Conservation (phyloP, 2,113 vertebrate genomes). For the Protomyctophum bolini region DNA sequence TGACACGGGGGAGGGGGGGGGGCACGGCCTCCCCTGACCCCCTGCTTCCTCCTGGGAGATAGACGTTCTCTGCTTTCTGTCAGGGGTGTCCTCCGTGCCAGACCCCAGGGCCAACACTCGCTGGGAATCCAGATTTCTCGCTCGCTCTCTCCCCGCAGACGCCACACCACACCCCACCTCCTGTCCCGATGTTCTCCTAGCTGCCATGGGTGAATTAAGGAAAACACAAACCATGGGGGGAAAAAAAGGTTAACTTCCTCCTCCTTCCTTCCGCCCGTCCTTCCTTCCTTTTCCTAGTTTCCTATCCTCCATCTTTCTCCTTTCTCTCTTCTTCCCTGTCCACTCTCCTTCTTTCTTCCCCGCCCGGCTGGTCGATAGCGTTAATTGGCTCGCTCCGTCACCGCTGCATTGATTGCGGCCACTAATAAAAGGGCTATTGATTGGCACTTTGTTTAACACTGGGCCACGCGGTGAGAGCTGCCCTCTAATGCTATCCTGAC, state of each 20-base stretch:
- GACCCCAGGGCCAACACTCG: slow-evolving; percentile 76
- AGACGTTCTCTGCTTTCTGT: slow-evolving; percentile 90
- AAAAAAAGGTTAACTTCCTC: slow-evolving; percentile 76
- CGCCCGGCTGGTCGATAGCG: slow-evolving; percentile 78
- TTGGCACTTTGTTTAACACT: slow-evolving; percentile 84
- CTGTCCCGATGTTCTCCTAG: neutral
- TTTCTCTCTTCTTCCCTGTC: slow-evolving; percentile 29
- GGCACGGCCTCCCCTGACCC: slow-evolving; percentile 71
- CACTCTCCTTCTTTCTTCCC: slow-evolving; percentile 63
- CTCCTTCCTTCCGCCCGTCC: slow-evolving; percentile 9
- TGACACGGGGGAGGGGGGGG: slow-evolving; percentile 28
- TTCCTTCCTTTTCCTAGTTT: too few species aligned
- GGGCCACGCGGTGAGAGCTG: slow-evolving; percentile 74
- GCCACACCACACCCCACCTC: slow-evolving; percentile 24
- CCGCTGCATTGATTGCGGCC: slow-evolving; percentile 85
- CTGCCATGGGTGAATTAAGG: slow-evolving; percentile 27
- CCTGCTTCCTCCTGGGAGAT: slow-evolving; percentile 84
- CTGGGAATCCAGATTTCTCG: slow-evolving; percentile 89
- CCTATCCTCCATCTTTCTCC: slow-evolving; percentile 6
- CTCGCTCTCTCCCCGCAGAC: slow-evolving; percentile 51
- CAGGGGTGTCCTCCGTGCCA: slow-evolving; percentile 79
- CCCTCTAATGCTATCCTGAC: slow-evolving; percentile 82
- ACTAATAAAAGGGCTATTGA: slow-evolving; percentile 89
- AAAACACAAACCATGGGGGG: slow-evolving; percentile 77
- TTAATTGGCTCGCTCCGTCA: slow-evolving; percentile 88